Percentiles rank a stretch among this genome's conserved stretches.
Conservation (phyloP, 2,888 invertebrate species). For the Hermaeophaga mercurialis region DNA sequence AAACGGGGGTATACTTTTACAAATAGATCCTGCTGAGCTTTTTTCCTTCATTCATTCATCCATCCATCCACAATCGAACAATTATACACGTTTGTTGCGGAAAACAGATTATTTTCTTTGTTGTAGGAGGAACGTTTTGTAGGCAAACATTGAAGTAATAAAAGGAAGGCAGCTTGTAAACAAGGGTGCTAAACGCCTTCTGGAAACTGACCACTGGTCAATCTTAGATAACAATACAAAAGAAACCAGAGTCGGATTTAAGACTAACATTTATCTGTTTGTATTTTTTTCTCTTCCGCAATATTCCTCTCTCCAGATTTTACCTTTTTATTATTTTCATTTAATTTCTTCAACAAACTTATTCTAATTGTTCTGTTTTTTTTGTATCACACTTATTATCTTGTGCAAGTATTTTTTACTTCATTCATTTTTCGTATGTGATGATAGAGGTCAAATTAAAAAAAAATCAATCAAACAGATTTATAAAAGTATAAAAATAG, state of each 20-base stretch:
- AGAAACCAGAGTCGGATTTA: conserved; percentile 23
- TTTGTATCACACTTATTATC: too few species aligned
- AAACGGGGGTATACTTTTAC: background rate
- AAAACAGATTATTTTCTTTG: conserved; percentile 20
- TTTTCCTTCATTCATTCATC: background rate
- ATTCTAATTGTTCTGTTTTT: too few species aligned
- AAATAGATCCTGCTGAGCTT: background rate
- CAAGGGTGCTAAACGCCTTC: conserved; percentile 56
- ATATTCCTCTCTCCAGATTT: too few species aligned
- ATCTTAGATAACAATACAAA: conserved; percentile 21
- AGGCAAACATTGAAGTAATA: conserved; percentile 53
- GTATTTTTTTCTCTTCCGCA: too few species aligned
- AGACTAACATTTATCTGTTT: too few species aligned
- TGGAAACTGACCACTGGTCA: conserved; percentile 56
- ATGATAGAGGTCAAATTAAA: too few species aligned
- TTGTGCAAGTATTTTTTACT: too few species aligned
- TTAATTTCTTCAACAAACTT: too few species aligned
- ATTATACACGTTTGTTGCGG: conserved; percentile 16
- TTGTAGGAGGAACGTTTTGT: conserved; percentile 21
- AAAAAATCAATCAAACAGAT: too few species aligned
- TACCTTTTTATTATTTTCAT: too few species aligned
- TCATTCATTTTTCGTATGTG: too few species aligned
- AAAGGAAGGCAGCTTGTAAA: conserved; percentile 54
- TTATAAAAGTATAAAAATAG: too few species aligned
- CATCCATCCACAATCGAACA: conserved; percentile 5